These are phyloP conservation scores for Pomatorhinus ruficollis DNA, from an alignment of 2,113 vertebrate species.

Conservation along the genomic window DNA sequence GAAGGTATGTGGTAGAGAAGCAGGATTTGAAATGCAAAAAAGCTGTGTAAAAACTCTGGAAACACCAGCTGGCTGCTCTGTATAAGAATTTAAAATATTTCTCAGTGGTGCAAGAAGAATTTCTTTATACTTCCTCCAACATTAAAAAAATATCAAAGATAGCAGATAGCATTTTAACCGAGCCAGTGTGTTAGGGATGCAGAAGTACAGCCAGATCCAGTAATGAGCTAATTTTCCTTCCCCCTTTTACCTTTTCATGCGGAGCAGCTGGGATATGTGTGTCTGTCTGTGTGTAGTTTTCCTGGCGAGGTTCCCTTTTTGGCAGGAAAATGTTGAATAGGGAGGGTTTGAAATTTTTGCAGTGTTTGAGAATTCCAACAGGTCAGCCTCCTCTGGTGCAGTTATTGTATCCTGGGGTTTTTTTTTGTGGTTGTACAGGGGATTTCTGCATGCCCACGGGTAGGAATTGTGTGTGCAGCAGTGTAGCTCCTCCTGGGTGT, in stretches of 20 bases:
- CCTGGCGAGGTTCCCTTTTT: neutral
- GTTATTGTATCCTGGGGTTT: neutral
- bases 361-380: neutral
- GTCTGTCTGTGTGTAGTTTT: neutral
- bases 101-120: neutral
- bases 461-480: neutral
- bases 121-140: neutral
- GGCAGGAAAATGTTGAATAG: neutral
- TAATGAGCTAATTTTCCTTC: neutral
- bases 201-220: neutral
- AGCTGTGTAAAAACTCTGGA: slow-evolving; percentile 1
- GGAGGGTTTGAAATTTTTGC: neutral
- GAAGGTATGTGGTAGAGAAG: neutral
- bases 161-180: neutral
- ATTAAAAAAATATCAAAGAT: neutral
- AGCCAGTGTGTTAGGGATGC: neutral
- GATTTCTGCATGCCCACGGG: neutral
- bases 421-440: rapidly evolving
- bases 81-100: neutral
- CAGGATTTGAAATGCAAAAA: slow-evolving; percentile 16
- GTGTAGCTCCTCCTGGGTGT: neutral
- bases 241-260: neutral
- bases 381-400: neutral
- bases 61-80: slow-evolving; percentile 13
- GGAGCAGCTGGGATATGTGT: neutral